Evolutionary conservation across 2,797 vertebrate species (phyloP).

Genomic region (Mionectes olivaceus): DNA sequence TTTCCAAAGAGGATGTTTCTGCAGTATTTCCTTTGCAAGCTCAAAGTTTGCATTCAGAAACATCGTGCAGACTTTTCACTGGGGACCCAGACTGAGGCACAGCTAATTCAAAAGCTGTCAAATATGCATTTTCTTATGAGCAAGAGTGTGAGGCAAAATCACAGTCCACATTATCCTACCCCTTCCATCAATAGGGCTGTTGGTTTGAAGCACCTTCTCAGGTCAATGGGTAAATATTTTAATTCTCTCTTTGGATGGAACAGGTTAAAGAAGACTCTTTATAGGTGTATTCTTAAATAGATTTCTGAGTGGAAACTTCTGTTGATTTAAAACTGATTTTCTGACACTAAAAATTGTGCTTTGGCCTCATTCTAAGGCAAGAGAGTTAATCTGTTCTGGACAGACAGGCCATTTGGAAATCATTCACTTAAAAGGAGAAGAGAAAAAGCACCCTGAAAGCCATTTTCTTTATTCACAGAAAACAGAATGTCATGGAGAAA

Average conservation of each 20-base stretch:
- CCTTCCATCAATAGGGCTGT: not conserved
- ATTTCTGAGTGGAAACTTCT: constrained; percentile 1
- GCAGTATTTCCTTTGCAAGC: not conserved
- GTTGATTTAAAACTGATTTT: constrained; percentile 1
- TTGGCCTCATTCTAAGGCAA: constrained; percentile 37
- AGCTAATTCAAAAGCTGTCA: constrained; percentile 17
- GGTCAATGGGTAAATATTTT: not conserved
- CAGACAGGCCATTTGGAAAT: constrained; percentile 36
- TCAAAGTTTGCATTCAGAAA: not conserved
- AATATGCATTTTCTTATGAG: not conserved
- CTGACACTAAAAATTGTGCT: constrained; percentile 20
- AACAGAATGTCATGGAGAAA: constrained; percentile 47
- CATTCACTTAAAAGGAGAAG: constrained; percentile 25
- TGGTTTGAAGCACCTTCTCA: not conserved
- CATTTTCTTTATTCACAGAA: constrained; percentile 60
- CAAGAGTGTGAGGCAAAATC: not conserved
- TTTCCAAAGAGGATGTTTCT: not conserved
- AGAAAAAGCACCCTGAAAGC: constrained; percentile 1
- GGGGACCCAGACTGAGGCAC: not conserved
- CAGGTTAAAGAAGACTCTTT: not conserved
- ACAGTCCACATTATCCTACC: not conserved
- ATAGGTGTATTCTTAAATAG: not conserved
- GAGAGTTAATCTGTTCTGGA: constrained; percentile 38
- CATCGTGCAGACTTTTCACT: not conserved
- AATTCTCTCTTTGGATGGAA: not conserved